Conservation (phyloP, 2,888 invertebrate species). For the Eurois occulta region DNA sequence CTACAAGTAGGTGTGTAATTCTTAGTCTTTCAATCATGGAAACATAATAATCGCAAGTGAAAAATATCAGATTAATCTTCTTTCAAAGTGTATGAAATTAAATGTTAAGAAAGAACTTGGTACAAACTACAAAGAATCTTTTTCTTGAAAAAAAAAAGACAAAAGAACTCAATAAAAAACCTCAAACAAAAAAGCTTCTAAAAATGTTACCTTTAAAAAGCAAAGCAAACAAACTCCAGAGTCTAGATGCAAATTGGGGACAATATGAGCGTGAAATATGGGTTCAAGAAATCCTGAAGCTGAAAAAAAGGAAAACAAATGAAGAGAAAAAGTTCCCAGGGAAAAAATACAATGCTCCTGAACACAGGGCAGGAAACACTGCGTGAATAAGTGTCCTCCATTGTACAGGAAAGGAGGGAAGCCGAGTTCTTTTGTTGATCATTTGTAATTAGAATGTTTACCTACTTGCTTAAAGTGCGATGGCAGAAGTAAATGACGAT, state of each 20-base stretch:
- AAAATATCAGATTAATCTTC: not conserved
- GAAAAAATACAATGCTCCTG: slow-evolving; percentile 80
- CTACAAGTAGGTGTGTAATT: not conserved
- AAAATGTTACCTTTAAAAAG: slow-evolving; percentile 66
- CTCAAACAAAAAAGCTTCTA: slow-evolving; percentile 54
- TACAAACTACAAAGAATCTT: slow-evolving; percentile 18
- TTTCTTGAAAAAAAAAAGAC: slow-evolving; percentile 23
- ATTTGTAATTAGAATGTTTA: slow-evolving; percentile 66
- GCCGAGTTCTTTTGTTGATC: slow-evolving; percentile 69
- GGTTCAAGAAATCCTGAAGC: slow-evolving; percentile 89
- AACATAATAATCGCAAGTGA: not conserved
- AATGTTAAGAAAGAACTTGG: not conserved
- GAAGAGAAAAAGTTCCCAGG: slow-evolving; percentile 86
- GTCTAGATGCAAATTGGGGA: slow-evolving; percentile 81
- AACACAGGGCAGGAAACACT: slow-evolving; percentile 86
- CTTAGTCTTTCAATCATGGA: not conserved
- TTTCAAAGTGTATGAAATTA: not conserved
- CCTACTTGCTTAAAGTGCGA: slow-evolving; percentile 57
- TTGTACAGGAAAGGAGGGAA: slow-evolving; percentile 72
- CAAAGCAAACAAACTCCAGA: slow-evolving; percentile 71
- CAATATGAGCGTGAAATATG: slow-evolving; percentile 90
- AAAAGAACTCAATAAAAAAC: slow-evolving; percentile 52
- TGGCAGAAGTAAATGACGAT: slow-evolving; percentile 15
- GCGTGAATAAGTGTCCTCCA: slow-evolving; percentile 86
- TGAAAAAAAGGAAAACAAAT: slow-evolving; percentile 85